Percentiles rank a stretch among this genome's conserved stretches.
phyloP scores from a whole-genome alignment of 2,797 vertebrate genomes.

The Diceros bicornis region DNA sequence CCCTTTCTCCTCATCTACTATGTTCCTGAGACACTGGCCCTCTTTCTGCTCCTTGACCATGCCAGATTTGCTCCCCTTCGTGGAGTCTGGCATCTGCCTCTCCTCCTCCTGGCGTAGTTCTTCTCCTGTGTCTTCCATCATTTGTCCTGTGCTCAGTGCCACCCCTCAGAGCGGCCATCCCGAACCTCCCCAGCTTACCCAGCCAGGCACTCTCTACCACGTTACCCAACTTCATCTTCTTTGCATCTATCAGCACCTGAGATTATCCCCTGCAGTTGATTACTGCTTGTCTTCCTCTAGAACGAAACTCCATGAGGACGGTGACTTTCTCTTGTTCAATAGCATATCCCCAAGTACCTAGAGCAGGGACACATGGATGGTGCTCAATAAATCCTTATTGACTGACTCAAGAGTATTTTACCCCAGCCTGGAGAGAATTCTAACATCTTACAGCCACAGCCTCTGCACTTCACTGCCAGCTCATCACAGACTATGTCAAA shows the following conservation, averaged over 20 bases:
- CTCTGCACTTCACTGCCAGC: not conserved
- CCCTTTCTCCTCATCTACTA: fast-evolving
- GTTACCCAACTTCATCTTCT: not conserved
- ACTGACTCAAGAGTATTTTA: no score
- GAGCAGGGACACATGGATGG: not conserved
- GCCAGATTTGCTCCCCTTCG: not conserved
- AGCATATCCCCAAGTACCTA: not conserved
- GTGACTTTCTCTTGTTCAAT: not conserved
- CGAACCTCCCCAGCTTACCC: not conserved
- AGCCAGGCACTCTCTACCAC: no score
- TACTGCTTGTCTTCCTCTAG: not conserved
- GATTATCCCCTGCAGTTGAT: not conserved
- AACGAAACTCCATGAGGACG: not conserved
- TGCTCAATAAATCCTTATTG: not conserved
- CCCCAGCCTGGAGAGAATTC: not conserved
- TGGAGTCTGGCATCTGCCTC: not conserved
- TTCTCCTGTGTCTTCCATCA: not conserved
- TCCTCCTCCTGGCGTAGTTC: not conserved
- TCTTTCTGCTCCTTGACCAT: not conserved
- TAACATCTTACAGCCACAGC: not conserved
- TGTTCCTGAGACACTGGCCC: not conserved
- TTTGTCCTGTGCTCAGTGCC: not conserved
- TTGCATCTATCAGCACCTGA: not conserved
- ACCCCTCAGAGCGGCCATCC: not conserved
- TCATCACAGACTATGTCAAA: not conserved